Conservation (phyloP, 2,888 invertebrate species). For the Ectobius pallidus region DNA sequence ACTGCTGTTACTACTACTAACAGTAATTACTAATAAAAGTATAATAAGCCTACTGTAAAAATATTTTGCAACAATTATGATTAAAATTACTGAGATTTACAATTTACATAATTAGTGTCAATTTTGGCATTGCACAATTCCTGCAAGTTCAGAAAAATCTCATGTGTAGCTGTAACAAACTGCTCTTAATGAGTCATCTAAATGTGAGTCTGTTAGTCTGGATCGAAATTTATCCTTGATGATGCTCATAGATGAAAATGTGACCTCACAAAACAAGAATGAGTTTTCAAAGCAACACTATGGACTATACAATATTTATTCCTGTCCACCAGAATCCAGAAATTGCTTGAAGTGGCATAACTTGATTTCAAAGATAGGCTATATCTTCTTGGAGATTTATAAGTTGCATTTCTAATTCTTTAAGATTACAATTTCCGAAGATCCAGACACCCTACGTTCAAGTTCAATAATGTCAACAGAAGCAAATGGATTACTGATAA, state of each 20-base stretch:
- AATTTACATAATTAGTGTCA: conserved; percentile 11
- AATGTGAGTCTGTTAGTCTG: too few relatives aligned
- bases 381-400: conserved; percentile 13
- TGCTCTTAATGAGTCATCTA: conserved; percentile 5
- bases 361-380: conserved; percentile 2
- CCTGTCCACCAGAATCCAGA: conserved; percentile 7
- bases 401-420: conserved; percentile 18
- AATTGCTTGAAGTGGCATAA: neutral
- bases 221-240: neutral
- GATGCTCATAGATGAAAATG: conserved; percentile 21
- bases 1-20: too few relatives aligned
- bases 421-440: neutral
- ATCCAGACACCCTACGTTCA: neutral
- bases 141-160: conserved; percentile 7
- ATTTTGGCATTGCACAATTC: neutral
- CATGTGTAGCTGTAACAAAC: conserved; percentile 17
- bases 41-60: too few relatives aligned
- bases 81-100: too few relatives aligned
- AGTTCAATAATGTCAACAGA: neutral
- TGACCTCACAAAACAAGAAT: neutral
- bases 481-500: neutral
- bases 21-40: too few relatives aligned
- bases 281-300: conserved; percentile 12
- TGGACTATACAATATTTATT: neutral
- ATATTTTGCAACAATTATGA: too few relatives aligned